Conservation (phyloP, 2,113 vertebrate genomes). For the Maccullochella peelii region DNA sequence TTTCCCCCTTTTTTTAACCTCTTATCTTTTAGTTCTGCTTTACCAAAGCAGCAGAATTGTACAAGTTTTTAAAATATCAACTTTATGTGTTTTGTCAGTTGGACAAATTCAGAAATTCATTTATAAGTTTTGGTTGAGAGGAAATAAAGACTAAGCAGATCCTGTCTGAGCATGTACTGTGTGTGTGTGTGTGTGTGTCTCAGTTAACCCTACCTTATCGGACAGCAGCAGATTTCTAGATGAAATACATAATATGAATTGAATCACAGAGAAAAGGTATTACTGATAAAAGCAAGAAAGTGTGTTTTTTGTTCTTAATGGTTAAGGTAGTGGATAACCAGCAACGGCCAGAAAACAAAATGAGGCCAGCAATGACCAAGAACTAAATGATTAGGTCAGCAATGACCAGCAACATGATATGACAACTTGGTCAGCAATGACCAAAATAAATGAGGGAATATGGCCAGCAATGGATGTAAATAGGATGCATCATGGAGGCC, state of each 20-base stretch:
- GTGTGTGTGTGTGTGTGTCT: neutral
- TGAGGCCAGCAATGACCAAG: neutral
- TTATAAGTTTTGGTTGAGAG: slow-evolving; percentile 24
- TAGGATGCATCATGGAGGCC: neutral
- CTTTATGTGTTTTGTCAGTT: neutral
- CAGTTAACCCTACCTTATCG: neutral
- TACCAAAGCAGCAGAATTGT: neutral
- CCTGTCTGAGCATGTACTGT: neutral
- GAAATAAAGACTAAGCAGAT: slow-evolving; percentile 26
- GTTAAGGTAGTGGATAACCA: neutral
- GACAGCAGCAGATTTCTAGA: neutral
- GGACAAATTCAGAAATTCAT: slow-evolving; percentile 19
- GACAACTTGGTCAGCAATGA: too few species aligned
- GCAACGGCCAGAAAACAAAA: neutral
- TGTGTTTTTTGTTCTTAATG: neutral
- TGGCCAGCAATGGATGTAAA: neutral
- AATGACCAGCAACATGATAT: too few species aligned
- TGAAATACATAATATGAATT: neutral
- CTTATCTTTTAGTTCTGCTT: slow-evolving; percentile 17
- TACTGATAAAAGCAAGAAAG: too few species aligned
- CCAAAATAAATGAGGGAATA: neutral
- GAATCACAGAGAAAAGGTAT: neutral
- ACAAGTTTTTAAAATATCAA: neutral
- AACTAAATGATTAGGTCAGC: neutral
- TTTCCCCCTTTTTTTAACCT: neutral